These are phyloP conservation scores for Wasmannia auropunctata DNA, from an alignment of 1,140 invertebrate genomes.

Conservation along the genomic window DNA sequence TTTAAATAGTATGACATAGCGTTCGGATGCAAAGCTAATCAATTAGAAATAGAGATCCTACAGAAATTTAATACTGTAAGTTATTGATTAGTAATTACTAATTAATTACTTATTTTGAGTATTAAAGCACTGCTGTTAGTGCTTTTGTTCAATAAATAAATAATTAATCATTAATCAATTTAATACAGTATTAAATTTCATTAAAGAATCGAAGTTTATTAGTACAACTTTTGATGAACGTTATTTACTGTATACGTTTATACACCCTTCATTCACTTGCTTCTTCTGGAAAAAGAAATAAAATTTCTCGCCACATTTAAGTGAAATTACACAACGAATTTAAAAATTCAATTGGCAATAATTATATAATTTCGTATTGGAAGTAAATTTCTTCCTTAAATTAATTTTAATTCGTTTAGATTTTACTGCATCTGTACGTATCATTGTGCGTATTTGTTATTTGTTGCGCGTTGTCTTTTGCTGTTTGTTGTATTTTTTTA, in stretches of 20 bases:
- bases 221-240: background rate
- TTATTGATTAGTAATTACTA: no score
- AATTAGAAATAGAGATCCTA: background rate
- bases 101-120: no score
- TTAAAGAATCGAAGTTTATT: background rate
- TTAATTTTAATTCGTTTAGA: background rate
- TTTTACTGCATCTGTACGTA: background rate
- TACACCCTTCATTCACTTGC: background rate
- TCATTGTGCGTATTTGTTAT: background rate
- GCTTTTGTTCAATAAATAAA: no score
- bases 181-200: no score
- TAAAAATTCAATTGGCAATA: background rate
- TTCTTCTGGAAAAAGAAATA: background rate
- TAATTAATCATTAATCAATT: no score
- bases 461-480: background rate
- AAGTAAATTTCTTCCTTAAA: background rate
- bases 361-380: background rate
- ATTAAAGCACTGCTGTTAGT: no score
- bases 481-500: slow-evolving; percentile 1
- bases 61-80: no score
- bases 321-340: slow-evolving; percentile 16
- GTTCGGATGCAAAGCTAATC: background rate
- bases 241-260: background rate
- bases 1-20: background rate
- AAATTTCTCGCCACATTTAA: background rate